Evolutionary conservation across 2,888 invertebrate species (phyloP), one percentile per base, ranked within the genome.

Genomic region (Dioctria rufipes): DNA sequence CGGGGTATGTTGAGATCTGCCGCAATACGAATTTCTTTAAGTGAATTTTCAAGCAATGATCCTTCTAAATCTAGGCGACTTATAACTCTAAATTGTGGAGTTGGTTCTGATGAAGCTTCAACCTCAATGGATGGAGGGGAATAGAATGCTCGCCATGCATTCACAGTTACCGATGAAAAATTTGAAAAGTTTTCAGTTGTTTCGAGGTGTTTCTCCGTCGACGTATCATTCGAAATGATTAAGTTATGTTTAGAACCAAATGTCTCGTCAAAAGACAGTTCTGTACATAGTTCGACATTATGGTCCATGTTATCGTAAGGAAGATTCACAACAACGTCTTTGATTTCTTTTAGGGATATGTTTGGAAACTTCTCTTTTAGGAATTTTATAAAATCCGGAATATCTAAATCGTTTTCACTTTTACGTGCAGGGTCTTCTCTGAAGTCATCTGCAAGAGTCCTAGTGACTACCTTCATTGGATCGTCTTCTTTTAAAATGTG

Each of bases 1-100:
- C 86, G 85, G 3, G 84, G 83, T 4, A 87, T 83, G 6, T 85
- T 85, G 0, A 87, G 13, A 6, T 54, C 78, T 11, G 51, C 60
- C 0, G 73, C 73, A 5, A 13, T 42, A 3, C 60, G 58, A 25
- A 40, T 13, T 40, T 60, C 73, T 5, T 42, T 58, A 3, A 42
- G 6, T 5, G 43, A 43, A 9, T 25, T 8, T n/a, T 25, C 73
- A n/a, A 43, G 13, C 3, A 11, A 73, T 13, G 13, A 4, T 6
- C n/a, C 25, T 11, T 75, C 60, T 1, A 39, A 63, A 40, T 63
- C 63, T 9, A 63, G 39, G 5, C 39, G 43, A 75, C 25, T 75
- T n/a, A 78, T 63, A 6, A 60, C 13, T 25, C 49, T 63, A 13
- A 39, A 78, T 46, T 78, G 65, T 5, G 65, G 46, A n/a, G 42